A percentile compares a stretch with the other conserved stretches of the same genome.
phyloP scores from a whole-genome alignment of 2,113 vertebrate species.

The Promerops cafer region DNA sequence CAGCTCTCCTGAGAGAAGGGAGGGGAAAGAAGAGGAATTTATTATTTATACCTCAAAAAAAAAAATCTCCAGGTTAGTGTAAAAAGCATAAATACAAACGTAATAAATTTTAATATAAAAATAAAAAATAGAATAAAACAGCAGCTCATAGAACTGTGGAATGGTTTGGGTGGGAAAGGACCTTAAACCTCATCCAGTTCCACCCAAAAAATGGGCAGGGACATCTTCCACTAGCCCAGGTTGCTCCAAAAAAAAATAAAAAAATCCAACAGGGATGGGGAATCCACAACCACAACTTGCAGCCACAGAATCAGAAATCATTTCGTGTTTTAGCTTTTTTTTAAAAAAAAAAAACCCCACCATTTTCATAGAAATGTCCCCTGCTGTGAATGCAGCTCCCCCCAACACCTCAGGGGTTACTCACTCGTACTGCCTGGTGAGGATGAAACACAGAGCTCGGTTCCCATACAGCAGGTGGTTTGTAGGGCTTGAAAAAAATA shows the following conservation, averaged over 20 bases:
- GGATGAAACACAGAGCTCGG: slow-evolving; percentile 86
- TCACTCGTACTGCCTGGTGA: slow-evolving; percentile 69
- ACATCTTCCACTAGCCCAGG: not conserved
- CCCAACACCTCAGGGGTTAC: not conserved
- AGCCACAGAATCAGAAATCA: accelerated
- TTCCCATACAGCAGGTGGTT: slow-evolving; percentile 91
- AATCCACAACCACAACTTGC: accelerated
- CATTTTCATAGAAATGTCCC: accelerated
- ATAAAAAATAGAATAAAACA: not conserved
- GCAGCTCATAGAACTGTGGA: not conserved
- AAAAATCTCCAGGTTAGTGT: not conserved
- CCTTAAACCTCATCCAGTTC: not conserved
- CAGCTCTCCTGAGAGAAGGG: slow-evolving; percentile 77
- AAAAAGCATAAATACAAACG: not conserved
- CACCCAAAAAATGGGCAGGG: not conserved
- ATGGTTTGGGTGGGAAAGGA: not conserved
- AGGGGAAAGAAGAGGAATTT: not conserved
- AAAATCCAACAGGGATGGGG: not conserved
- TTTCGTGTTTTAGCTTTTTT: accelerated
- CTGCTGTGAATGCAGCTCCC: not conserved
- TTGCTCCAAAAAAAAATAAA: not conserved
- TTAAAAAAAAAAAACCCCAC: not conserved
- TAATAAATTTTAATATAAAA: accelerated
- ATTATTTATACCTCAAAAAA: not conserved
- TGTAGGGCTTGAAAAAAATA: slow-evolving; percentile 70